Base-by-base conservation (phyloP, 2,888 invertebrate species). In the Melikaiella ostensackeni region DNA sequence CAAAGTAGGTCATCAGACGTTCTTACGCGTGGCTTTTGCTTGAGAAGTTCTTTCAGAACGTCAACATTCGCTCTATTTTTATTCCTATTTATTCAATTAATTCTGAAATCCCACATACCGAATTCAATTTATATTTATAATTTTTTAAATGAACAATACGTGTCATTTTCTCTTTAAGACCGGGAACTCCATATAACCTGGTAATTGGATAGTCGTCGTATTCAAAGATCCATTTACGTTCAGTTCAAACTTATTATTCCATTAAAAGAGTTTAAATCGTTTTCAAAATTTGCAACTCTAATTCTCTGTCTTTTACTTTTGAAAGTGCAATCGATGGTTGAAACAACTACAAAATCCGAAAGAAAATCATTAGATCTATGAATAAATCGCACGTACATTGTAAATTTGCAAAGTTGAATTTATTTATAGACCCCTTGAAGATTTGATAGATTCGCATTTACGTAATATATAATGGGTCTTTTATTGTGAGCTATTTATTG, bases 171-270 rank as follows among this genome's bases (percentile, higher is more conserved):
- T 70, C 30, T 30, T 70, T 13, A 33, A 70, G 30, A 30, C 38
- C 70, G n/a, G 50, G n/a, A 70, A 50, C 33, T 70, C 50, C 33
- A 50, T 70, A 55, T 30, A 50, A 30, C 50, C 9, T 50, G 30
- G 50, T 70, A 70, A 70, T 70, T 70, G 70, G 70, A 46, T 55
- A 55, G 50, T n/a, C 24, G 66, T 30, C 50, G 24, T 70, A 70
- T 70, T 70, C 50, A 70, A 70, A 70, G 70, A 30, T 70, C 50
- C 70, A 50, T 70, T 70, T 70, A 55, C 50, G 50, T 50, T 50
- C 42, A 70, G 50, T 30, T 50, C 33, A 33, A 70, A 70, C 50
- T 55, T 50, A 70, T 70, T 70, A 70, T 70, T 70, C 50, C 50
- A 70, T 70, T 55, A 46, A 27, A 30, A 50, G 30, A 30, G 50